Evolutionary conservation across 2,797 vertebrate genomes (phyloP).

Genomic region (Microctenopoma lineatum): DNA sequence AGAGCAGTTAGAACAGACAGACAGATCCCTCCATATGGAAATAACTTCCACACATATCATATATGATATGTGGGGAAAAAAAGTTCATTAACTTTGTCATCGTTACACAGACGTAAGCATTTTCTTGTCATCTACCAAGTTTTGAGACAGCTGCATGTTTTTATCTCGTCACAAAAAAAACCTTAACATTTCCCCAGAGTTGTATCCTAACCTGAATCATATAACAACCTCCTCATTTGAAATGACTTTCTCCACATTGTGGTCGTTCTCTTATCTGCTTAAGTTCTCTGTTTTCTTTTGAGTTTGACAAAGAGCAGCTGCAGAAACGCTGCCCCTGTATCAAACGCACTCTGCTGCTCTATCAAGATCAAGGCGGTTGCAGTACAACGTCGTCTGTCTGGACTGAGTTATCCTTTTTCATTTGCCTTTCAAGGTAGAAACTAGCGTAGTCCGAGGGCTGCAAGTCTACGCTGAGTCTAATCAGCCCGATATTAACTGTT

Average conservation of each 20-base stretch:
- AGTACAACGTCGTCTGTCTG: slow-evolving; percentile 20
- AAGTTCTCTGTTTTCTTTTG: too few relatives aligned
- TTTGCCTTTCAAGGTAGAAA: slow-evolving; percentile 28
- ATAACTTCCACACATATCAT: slow-evolving; percentile 17
- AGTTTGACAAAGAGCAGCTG: too few relatives aligned
- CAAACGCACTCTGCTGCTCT: background rate
- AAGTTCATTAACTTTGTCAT: background rate
- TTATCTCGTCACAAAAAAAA: background rate
- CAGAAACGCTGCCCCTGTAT: background rate
- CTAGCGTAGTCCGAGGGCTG: slow-evolving; percentile 1
- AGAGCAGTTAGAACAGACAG: slow-evolving; percentile 37
- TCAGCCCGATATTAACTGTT: slow-evolving; percentile 19
- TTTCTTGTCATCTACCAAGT: background rate
- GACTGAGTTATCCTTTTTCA: slow-evolving; percentile 12
- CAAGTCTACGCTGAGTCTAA: slow-evolving; percentile 19
- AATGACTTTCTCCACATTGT: background rate
- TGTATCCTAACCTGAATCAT: too few relatives aligned
- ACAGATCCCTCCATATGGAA: slow-evolving; percentile 45
- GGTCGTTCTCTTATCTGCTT: too few relatives aligned
- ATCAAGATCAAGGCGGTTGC: background rate
- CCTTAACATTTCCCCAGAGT: background rate
- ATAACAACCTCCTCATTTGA: background rate
- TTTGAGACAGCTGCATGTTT: background rate
- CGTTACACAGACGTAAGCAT: background rate
- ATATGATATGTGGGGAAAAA: too few relatives aligned